Evolutionary conservation across 2,797 vertebrate species (phyloP), one percentile per base, ranked within the genome.

Genomic region (Schizothorax lantsangensis): DNA sequence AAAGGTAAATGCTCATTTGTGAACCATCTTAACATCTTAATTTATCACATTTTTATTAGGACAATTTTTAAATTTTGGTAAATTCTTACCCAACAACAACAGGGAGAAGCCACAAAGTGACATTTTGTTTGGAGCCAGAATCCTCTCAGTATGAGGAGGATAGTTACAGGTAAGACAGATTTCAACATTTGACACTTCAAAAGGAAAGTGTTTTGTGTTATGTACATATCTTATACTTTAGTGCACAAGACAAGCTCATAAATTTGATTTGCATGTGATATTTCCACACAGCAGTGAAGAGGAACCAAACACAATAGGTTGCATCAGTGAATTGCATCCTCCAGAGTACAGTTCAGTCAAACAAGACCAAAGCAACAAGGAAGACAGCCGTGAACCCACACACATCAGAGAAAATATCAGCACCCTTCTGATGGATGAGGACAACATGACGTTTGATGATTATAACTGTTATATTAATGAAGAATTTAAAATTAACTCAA

Each of bases 31-130:
- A 23, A 49, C 1, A 0, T 54, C 6, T 6, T 30, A 64, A 64
- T 30, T 30, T 30, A 69, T 38, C 33, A 15, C 10, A 66, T 45
- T 66, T 59, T 79, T n/a, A 75, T 75, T 30, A n/a, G 3, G 6
- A 59, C 33, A 68, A 2, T 59, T 12, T 45, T 2, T 72, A 2
- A 49, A 36, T 36, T 47, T 36, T 1, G 47, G 54, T 1, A 5
- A 80, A 68, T 69, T 74, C 7, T 75, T n/a, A 45, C 79, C 82
- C 4, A 83, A 62, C 86, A 85, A 86, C 83, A 85, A 84, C 62
- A 96, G 95, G 26, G 49, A 93, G 94, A 82, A 92, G 88, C 80
- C 93, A 36, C 49, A 95, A 93, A 87, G 95, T 96, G 79, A 92
- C 94, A 86, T 96, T 96, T 91, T 89, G 91, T 85, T 38, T 88